Evolutionary conservation across 2,888 invertebrate species (phyloP).

Genomic region (Tanypteryx hageni): DNA sequence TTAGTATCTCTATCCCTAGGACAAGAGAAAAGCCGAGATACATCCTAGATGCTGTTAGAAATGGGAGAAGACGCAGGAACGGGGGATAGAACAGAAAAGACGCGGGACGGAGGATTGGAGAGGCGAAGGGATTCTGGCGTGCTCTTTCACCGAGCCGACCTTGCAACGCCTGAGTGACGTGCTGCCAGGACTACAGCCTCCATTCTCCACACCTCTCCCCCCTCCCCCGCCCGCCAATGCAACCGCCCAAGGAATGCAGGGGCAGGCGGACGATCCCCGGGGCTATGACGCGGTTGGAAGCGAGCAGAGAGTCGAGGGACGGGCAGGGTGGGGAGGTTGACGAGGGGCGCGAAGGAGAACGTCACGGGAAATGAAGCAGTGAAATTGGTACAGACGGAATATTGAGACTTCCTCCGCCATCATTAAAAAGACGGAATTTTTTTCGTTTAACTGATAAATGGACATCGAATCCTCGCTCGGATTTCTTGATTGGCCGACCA

Average conservation of each 20-base stretch:
- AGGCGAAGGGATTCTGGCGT: neutral
- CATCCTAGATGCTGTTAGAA: neutral
- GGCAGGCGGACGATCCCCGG: neutral
- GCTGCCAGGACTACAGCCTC: neutral
- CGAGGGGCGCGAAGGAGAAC: neutral
- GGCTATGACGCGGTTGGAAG: neutral
- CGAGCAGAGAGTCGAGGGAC: no score
- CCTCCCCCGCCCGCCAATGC: neutral
- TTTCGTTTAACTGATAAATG: no score
- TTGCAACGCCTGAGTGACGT: constrained; percentile 28
- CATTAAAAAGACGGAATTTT: neutral
- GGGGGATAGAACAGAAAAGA: no score
- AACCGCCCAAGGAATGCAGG: constrained; percentile 3
- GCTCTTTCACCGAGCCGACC: constrained; percentile 23
- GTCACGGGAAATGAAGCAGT: neutral
- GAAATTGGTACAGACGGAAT: constrained; percentile 23
- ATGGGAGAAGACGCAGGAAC: neutral
- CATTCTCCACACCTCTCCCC: neutral
- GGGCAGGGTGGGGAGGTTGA: no score
- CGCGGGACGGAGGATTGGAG: no score
- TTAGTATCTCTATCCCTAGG: neutral
- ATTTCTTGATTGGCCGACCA: no score
- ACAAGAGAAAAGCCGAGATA: neutral
- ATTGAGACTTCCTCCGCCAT: neutral
- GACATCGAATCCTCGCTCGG: no score